Evolutionary conservation across 1,140 invertebrate species (phyloP).

Genomic region (Zaprionus kolodkinae): DNA sequence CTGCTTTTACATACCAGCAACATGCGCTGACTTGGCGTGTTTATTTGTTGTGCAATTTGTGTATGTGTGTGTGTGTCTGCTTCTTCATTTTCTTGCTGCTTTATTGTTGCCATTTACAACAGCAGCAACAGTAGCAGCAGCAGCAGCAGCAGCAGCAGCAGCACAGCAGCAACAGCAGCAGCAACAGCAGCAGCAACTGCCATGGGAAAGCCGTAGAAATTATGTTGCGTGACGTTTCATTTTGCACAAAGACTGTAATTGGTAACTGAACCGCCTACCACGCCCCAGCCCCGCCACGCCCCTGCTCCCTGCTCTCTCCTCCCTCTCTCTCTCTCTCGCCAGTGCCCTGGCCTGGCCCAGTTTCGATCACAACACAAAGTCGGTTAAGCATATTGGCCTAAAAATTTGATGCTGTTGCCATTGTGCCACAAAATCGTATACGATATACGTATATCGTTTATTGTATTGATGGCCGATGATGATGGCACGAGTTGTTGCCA

Average conservation of each 20-base stretch:
- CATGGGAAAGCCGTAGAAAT: conserved; percentile 77
- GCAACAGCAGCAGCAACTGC: conserved; percentile 21
- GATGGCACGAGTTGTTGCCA: conserved; percentile 41
- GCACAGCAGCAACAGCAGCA: conserved; percentile 5
- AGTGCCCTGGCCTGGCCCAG: not conserved
- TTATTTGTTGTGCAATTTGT: conserved; percentile 75
- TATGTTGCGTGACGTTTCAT: conserved; percentile 82
- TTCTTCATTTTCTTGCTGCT: conserved; percentile 41
- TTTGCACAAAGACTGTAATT: conserved; percentile 80
- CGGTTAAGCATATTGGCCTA: conserved; percentile 70
- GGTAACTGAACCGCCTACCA: conserved; percentile 14
- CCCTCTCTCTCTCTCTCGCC: too few relatives aligned
- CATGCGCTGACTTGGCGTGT: conserved; percentile 59
- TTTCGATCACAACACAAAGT: conserved; percentile 40
- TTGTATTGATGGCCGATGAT: conserved; percentile 16
- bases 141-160: conserved; percentile 20
- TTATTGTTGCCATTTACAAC: conserved; percentile 29
- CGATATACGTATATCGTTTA: conserved; percentile 6
- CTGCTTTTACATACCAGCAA: conserved; percentile 24
- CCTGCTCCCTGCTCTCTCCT: not conserved
- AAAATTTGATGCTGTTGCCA: conserved; percentile 40
- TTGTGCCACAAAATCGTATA: conserved; percentile 38
- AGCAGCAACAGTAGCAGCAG: conserved; percentile 4
- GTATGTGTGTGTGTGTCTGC: conserved; percentile 42
- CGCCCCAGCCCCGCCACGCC: not conserved